phyloP scores from a whole-genome alignment of 2,797 vertebrate species.

The Clarias laeviceps region DNA sequence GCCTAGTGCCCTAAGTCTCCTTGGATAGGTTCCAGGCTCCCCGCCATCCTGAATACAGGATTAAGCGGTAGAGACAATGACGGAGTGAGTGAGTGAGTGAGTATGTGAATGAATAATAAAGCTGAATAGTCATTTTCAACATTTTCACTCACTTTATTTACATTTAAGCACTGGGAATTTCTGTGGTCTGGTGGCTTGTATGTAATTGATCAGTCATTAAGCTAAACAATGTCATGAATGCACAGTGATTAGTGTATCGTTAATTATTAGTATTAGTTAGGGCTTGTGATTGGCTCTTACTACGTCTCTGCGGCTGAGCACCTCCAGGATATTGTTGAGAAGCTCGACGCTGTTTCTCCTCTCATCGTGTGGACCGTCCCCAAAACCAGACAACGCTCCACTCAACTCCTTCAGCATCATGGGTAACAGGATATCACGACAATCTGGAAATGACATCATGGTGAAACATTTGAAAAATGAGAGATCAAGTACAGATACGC shows the following conservation, averaged over 20 bases:
- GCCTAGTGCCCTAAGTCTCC: no score
- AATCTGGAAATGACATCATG: slow-evolving; percentile 75
- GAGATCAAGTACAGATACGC: not conserved
- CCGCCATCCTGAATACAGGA: no score
- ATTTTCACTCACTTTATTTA: not conserved
- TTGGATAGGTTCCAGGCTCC: no score
- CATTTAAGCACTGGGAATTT: not conserved
- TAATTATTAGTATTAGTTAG: no score
- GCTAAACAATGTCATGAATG: not conserved
- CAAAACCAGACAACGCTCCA: slow-evolving; percentile 75
- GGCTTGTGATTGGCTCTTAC: slow-evolving; percentile 74
- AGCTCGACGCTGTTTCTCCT: slow-evolving; percentile 85
- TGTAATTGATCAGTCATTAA: not conserved
- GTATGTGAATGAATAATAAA: no score
- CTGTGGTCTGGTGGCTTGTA: not conserved
- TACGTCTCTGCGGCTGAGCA: slow-evolving; percentile 85
- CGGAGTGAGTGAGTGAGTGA: no score
- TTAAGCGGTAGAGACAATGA: no score
- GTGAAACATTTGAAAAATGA: not conserved
- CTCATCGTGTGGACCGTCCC: slow-evolving; percentile 72
- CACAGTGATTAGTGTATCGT: slow-evolving; percentile 40
- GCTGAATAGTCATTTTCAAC: not conserved
- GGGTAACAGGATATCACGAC: slow-evolving; percentile 91
- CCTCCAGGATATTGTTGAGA: slow-evolving; percentile 93
- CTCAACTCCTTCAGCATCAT: slow-evolving; percentile 93